These are phyloP conservation scores for Aricia agestis DNA, from an alignment of 1,140 invertebrate genomes.

Conservation along the genomic window DNA sequence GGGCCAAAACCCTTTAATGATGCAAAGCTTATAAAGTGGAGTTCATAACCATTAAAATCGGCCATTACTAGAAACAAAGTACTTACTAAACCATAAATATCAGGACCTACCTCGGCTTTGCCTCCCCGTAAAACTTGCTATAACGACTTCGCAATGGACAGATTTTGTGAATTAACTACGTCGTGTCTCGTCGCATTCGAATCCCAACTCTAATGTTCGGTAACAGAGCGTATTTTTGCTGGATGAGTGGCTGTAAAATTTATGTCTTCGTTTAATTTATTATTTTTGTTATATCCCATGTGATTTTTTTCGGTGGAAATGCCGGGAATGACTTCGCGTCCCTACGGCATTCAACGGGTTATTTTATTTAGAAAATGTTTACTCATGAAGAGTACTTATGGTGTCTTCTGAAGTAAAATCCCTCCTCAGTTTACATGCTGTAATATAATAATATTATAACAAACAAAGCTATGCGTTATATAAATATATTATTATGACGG, in stretches of 20 bases:
- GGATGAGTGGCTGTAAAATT: neutral
- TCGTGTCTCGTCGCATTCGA: neutral
- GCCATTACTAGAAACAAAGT: neutral
- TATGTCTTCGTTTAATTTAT: conserved; percentile 1
- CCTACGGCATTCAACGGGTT: neutral
- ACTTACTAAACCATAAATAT: neutral
- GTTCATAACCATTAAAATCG: neutral
- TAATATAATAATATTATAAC: no score
- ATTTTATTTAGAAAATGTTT: neutral
- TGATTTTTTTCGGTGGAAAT: neutral
- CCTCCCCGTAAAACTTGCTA: neutral
- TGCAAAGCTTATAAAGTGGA: neutral
- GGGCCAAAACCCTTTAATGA: neutral
- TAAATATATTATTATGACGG: no score
- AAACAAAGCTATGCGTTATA: no score
- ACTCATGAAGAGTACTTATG: no score
- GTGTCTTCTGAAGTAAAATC: no score
- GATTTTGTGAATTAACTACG: conserved; percentile 1
- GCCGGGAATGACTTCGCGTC: no score
- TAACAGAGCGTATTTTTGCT: neutral
- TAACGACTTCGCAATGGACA: neutral
- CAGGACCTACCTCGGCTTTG: neutral
- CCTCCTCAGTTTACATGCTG: no score
- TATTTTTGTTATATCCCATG: conserved; percentile 1
- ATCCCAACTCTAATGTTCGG: neutral